These are phyloP conservation scores for Lycodopsis pacificus DNA, from an alignment of 2,797 vertebrate species.

Conservation along the genomic window DNA sequence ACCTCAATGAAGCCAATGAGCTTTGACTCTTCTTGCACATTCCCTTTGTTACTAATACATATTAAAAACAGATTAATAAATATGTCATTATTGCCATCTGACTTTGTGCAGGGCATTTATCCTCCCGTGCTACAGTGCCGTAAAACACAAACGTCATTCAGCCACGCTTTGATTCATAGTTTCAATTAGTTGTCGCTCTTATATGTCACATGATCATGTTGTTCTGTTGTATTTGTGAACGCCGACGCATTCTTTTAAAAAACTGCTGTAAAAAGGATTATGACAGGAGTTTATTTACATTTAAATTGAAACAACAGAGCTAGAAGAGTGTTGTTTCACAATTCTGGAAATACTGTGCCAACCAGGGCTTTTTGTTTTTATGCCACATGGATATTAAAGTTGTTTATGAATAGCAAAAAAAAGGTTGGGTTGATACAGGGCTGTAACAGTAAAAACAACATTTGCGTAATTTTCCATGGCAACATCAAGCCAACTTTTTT, in stretches of 20 bases:
- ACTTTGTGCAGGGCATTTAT: constrained; percentile 37
- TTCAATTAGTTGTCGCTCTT: constrained; percentile 57
- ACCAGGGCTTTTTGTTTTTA: background rate
- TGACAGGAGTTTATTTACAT: constrained; percentile 73
- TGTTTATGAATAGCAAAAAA: background rate
- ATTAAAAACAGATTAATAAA: constrained; percentile 53
- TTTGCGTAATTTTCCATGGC: background rate
- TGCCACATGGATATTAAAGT: constrained; percentile 7
- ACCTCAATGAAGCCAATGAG: constrained; percentile 24
- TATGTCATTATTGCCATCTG: constrained; percentile 52
- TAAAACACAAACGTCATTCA: constrained; percentile 57
- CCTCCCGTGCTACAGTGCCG: constrained; percentile 2
- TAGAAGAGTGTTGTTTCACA: constrained; percentile 5
- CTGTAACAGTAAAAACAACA: background rate
- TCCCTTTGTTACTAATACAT: constrained; percentile 28
- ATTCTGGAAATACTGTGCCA: constrained; percentile 3
- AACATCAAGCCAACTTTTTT: background rate
- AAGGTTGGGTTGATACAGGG: background rate
- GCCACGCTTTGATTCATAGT: constrained; percentile 56
- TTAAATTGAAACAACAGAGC: constrained; percentile 71
- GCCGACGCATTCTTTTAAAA: constrained; percentile 24
- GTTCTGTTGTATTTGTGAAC: constrained; percentile 41
- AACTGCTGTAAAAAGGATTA: constrained; percentile 40
- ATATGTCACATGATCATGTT: constrained; percentile 28
- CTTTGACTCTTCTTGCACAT: background rate